Evolutionary conservation across 2,113 vertebrate species (phyloP).

Genomic region (Prinia subflava): DNA sequence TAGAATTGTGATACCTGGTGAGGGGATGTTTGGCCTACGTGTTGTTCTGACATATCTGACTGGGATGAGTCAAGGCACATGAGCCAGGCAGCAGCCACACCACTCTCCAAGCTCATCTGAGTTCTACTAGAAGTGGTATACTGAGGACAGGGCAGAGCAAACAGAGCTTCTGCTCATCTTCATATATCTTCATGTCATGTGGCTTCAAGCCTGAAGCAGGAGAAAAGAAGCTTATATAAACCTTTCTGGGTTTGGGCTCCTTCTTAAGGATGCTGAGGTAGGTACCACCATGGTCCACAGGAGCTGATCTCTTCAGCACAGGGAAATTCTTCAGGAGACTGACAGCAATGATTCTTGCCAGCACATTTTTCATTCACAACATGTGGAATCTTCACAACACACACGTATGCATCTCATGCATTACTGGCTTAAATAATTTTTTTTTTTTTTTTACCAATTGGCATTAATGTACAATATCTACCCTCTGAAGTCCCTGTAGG

Average conservation of each 20-base stretch:
- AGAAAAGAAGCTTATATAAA: background rate
- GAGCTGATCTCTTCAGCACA: background rate
- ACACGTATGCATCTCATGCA: background rate
- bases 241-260: background rate
- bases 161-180: background rate
- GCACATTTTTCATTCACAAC: background rate
- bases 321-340: background rate
- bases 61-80: background rate
- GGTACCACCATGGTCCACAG: fast-evolving
- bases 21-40: background rate
- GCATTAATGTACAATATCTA: background rate
- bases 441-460: background rate
- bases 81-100: background rate
- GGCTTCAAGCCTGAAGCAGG: background rate
- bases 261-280: background rate
- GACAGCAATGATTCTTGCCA: background rate
- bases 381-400: background rate
- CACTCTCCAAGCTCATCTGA: background rate
- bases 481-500: background rate
- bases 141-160: background rate
- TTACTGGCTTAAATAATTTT: background rate
- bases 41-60: background rate
- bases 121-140: background rate
- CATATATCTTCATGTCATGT: background rate
- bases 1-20: fast-evolving